A percentile compares a stretch with the other conserved stretches of the same genome.
Conservation (phyloP, 2,888 invertebrate genomes). For the Brachynemurus nebulosus region DNA sequence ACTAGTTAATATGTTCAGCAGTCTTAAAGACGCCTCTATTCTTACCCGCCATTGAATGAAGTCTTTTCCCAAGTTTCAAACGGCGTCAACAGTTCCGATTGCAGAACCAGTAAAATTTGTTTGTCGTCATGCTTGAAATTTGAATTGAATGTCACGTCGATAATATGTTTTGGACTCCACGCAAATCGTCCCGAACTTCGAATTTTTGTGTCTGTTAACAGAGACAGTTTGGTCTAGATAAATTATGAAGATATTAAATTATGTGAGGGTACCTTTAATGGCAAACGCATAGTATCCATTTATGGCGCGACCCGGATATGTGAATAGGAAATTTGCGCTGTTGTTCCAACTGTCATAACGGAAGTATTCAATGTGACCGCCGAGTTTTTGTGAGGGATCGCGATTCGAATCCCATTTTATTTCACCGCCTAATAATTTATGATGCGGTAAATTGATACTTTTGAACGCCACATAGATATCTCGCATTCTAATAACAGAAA, state of each 20-base stretch:
- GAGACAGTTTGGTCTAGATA: no score
- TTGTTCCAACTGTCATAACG: slow-evolving; percentile 46
- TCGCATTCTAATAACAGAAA: slow-evolving; percentile 39
- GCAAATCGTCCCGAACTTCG: slow-evolving; percentile 36
- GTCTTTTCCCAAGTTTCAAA: slow-evolving; percentile 43
- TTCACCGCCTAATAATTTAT: slow-evolving; percentile 54
- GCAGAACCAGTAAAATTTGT: slow-evolving; percentile 32
- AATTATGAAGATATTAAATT: neutral
- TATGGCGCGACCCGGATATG: slow-evolving; percentile 63
- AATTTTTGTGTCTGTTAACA: neutral
- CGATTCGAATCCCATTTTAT: slow-evolving; percentile 79
- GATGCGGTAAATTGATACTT: slow-evolving; percentile 40
- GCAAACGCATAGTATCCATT: slow-evolving; percentile 51
- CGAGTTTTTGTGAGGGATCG: slow-evolving; percentile 60
- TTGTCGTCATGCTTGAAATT: slow-evolving; percentile 39
- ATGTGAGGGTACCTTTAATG: slow-evolving; percentile 32
- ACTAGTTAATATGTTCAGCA: neutral
- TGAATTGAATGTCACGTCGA: slow-evolving; percentile 45
- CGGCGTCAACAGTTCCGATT: slow-evolving; percentile 37
- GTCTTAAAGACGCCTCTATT: neutral
- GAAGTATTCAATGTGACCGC: slow-evolving; percentile 45
- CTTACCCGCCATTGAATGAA: slow-evolving; percentile 36
- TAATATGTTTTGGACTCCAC: slow-evolving; percentile 52
- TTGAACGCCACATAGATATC: slow-evolving; percentile 58
- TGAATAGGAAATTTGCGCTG: slow-evolving; percentile 46